phyloP scores from a whole-genome alignment of 2,113 vertebrate species.

The Tachycineta bicolor region DNA sequence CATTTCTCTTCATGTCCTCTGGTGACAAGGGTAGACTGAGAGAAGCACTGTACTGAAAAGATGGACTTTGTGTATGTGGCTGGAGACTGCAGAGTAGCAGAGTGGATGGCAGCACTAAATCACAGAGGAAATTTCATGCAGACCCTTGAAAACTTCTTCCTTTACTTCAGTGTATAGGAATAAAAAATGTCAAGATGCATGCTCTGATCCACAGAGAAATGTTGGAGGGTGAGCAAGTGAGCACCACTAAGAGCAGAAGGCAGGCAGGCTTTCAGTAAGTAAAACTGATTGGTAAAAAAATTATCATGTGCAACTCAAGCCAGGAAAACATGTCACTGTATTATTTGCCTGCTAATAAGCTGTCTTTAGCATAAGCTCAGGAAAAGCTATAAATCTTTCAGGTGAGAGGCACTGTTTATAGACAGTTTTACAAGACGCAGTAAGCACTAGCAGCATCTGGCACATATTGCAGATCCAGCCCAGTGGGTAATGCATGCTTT shows the following conservation, averaged over 20 bases:
- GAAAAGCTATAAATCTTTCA: neutral
- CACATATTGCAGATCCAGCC: neutral
- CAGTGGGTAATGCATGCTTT: neutral
- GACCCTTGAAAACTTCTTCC: neutral
- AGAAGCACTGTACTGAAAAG: neutral
- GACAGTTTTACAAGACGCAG: neutral
- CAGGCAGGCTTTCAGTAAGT: neutral
- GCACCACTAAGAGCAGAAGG: neutral
- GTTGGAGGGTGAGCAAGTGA: neutral
- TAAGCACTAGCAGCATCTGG: neutral
- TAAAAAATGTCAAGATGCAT: neutral
- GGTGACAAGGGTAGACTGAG: neutral
- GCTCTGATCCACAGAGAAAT: neutral
- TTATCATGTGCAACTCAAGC: neutral
- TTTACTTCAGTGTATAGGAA: neutral
- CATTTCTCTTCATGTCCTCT: too few relatives aligned
- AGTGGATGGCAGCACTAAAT: neutral
- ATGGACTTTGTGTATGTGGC: neutral
- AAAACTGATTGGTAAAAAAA: neutral
- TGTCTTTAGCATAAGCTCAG: neutral
- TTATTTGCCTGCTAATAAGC: neutral
- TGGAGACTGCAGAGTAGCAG: neutral
- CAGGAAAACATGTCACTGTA: neutral
- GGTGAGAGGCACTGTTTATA: neutral
- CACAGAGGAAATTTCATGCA: neutral